phyloP scores from a whole-genome alignment of 2,797 vertebrate genomes.

The Sarcophilus harrisii region DNA sequence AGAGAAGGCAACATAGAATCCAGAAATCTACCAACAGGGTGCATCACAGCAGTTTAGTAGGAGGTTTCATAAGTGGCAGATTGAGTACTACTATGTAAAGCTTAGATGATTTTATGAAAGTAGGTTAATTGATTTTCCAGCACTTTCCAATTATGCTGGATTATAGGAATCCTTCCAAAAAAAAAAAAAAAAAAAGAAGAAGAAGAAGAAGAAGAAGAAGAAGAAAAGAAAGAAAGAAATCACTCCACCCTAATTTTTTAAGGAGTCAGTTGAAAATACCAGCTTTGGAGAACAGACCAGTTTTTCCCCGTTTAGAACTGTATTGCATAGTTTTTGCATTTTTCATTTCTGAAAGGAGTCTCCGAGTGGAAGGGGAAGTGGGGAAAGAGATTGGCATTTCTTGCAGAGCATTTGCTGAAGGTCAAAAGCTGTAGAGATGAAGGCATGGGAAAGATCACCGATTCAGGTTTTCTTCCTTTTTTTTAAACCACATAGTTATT shows the following conservation, averaged over 20 bases:
- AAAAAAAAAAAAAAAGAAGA: conserved; percentile 56
- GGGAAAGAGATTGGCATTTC: conserved; percentile 65
- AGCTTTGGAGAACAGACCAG: neutral
- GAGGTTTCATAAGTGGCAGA: conserved; percentile 54
- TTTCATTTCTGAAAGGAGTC: conserved; percentile 20
- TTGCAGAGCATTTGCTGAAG: conserved; percentile 70
- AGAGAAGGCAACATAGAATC: conserved; percentile 64
- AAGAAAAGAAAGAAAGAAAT: conserved; percentile 75
- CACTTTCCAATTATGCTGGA: conserved; percentile 83
- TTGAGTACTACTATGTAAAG: conserved; percentile 73
- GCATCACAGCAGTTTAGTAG: conserved; percentile 81
- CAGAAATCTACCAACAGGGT: conserved; percentile 83
- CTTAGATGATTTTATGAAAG: conserved; percentile 82
- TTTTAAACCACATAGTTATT: conserved; percentile 82
- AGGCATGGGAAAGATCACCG: conserved; percentile 87
- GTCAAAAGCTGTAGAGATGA: conserved; percentile 80
- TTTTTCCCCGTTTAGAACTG: conserved; percentile 43
- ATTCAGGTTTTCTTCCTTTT: conserved; percentile 59
- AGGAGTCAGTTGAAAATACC: conserved; percentile 76
- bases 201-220: neutral
- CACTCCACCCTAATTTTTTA: conserved; percentile 80
- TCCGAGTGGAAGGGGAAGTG: conserved; percentile 4
- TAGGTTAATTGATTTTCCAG: conserved; percentile 87
- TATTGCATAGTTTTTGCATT: conserved; percentile 73
- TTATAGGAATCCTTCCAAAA: conserved; percentile 76